Evolutionary conservation across 2,888 invertebrate species (phyloP), one percentile per base, ranked within the genome.

Genomic region (Pogonocherus hispidulus): DNA sequence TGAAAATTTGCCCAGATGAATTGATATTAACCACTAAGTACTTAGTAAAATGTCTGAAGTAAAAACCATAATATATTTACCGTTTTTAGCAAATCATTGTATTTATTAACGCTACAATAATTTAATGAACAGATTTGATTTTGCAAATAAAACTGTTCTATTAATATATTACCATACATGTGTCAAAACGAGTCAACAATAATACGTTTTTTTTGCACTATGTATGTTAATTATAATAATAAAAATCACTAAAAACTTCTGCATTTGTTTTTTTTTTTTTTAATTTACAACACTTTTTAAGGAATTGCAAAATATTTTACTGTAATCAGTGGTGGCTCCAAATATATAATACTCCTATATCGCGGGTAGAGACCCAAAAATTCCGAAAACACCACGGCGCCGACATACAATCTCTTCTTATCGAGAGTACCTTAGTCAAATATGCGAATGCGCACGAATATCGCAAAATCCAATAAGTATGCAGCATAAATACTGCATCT

Each of bases 221-320:
- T 72, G 70, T 72, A 70, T 70, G 72, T 70, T 72, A 66, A 70
- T 72, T 72, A 70, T 68, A 69, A 67, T 66, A 72, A 70, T 72
- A 72, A 70, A 72, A 70, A 63, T 60, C 66, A 68, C 66, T 66
- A 68, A 68, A 67, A 67, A 44, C 23, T 57, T 46, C 20, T 18
- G 41, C 20, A 57, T 44, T 16, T 41, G 9, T 16, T 23, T 35
- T 23, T 35, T 46, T 27, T 57, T 46, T 14, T 46, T 44, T 37
- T 54, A 54, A 16, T 18, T n/a, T 18, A 35, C 20, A 35, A 14
- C 52, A 27, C 27, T n/a, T n/a, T n/a, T n/a, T n/a, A n/a, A n/a
- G n/a, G n/a, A n/a, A n/a, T n/a, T n/a, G n/a, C n/a, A n/a, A n/a
- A n/a, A n/a, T n/a, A n/a, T n/a, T n/a, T n/a, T n/a, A n/a, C n/a